Evolutionary conservation across 2,888 invertebrate species (phyloP).

Genomic region (Perizoma flavofasciatum): DNA sequence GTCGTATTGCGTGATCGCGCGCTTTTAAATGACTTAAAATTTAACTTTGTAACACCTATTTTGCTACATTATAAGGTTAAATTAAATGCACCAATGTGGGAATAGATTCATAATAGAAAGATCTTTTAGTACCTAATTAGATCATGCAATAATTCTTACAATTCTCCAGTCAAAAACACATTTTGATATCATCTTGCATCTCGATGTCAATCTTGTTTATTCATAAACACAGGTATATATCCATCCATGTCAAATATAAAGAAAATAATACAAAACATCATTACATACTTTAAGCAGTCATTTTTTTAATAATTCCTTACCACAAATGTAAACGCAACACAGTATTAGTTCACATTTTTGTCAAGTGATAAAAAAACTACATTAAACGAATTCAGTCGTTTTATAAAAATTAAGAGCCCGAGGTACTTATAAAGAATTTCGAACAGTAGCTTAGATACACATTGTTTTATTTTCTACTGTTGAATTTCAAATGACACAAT

Average conservation of each 20-base stretch:
- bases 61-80: conserved; percentile 26
- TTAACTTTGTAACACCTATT: no score
- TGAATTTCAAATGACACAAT: no score
- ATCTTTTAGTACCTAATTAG: conserved; percentile 52
- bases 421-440: conserved; percentile 2
- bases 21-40: no score
- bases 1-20: no score
- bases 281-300: no score
- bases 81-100: conserved; percentile 64
- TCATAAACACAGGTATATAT: no score
- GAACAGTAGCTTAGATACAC: no score
- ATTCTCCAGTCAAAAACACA: conserved; percentile 42
- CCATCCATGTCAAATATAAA: conserved; percentile 23
- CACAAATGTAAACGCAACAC: no score
- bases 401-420: conserved; percentile 19
- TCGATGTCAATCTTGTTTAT: conserved; percentile 32
- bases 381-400: conserved; percentile 21
- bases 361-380: background rate
- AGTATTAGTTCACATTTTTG: no score
- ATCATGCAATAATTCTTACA: conserved; percentile 38
- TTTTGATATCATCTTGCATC: conserved; percentile 47
- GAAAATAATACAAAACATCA: no score
- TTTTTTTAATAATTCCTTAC: conserved; percentile 4
- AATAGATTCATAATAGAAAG: conserved; percentile 45
- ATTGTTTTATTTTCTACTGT: no score